Conservation (phyloP, 2,888 invertebrate genomes). For the Coleophora deauratella region DNA sequence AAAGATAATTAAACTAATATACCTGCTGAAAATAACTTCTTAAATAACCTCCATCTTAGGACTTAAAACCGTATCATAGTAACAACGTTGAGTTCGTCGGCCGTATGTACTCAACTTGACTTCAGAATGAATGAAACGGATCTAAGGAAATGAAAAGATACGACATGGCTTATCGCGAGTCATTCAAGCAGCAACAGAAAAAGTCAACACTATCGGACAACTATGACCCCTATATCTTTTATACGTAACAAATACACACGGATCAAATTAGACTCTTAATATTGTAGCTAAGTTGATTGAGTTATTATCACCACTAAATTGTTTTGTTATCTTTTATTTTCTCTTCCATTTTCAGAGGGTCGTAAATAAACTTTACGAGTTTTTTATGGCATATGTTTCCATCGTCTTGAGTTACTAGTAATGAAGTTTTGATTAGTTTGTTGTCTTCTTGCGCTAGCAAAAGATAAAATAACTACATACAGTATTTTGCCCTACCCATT, state of each 20-base stretch:
- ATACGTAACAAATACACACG: slow-evolving; percentile 9
- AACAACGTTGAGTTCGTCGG: too few species aligned
- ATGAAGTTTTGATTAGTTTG: too few species aligned
- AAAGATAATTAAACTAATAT: too few species aligned
- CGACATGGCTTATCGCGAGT: slow-evolving; percentile 35
- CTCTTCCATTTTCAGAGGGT: too few species aligned
- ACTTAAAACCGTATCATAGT: slow-evolving; percentile 12
- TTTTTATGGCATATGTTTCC: too few species aligned
- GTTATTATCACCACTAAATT: too few species aligned
- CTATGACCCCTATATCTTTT: slow-evolving; percentile 30
- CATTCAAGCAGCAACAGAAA: slow-evolving; percentile 34
- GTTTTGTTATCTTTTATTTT: too few species aligned
- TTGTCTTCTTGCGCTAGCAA: too few species aligned
- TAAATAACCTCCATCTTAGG: neutral
- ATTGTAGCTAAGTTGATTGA: neutral
- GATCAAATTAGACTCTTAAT: neutral
- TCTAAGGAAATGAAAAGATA: slow-evolving; percentile 37
- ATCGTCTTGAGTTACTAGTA: neutral
- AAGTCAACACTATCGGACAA: slow-evolving; percentile 32
- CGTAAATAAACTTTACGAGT: too few species aligned
- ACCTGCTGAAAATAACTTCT: neutral
- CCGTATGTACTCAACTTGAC: neutral
- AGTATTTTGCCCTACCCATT: too few species aligned
- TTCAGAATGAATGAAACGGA: slow-evolving; percentile 24
- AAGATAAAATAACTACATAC: neutral